Evolutionary conservation across 2,888 invertebrate species (phyloP).

Genomic region (Drosophila borborema): DNA sequence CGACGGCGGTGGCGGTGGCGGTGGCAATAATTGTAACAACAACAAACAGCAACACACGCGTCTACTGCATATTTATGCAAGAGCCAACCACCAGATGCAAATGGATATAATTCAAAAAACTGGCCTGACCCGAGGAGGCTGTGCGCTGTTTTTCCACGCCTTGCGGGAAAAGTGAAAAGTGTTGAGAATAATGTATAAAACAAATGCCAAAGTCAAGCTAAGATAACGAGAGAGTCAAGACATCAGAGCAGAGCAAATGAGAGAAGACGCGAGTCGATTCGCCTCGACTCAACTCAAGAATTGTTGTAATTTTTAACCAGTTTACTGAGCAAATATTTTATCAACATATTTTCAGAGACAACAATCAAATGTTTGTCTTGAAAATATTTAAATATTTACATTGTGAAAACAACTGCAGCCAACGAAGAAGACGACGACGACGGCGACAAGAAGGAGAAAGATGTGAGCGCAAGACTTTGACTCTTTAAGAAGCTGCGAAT

Average conservation of each 20-base stretch:
- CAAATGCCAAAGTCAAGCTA: slow-evolving; percentile 72
- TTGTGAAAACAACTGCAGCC: slow-evolving; percentile 79
- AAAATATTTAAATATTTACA: slow-evolving; percentile 85
- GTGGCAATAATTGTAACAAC: slow-evolving; percentile 65
- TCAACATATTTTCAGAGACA: slow-evolving; percentile 83
- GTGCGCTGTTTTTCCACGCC: slow-evolving; percentile 70
- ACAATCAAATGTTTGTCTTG: slow-evolving; percentile 83
- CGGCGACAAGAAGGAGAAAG: neutral
- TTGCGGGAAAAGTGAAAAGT: slow-evolving; percentile 65
- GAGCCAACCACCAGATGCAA: slow-evolving; percentile 63
- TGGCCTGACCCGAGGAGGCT: slow-evolving; percentile 34
- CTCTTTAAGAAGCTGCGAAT: slow-evolving; percentile 32
- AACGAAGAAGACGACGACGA: slow-evolving; percentile 3
- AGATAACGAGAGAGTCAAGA: slow-evolving; percentile 22
- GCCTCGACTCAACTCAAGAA: slow-evolving; percentile 27
- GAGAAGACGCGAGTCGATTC: slow-evolving; percentile 1
- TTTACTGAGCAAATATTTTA: slow-evolving; percentile 81
- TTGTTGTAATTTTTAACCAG: slow-evolving; percentile 81
- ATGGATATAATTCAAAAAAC: slow-evolving; percentile 47
- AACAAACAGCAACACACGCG: slow-evolving; percentile 50
- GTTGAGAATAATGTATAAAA: slow-evolving; percentile 71
- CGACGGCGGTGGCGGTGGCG: slow-evolving; percentile 16
- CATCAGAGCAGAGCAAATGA: slow-evolving; percentile 18
- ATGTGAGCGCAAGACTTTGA: slow-evolving; percentile 32
- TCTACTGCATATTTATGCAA: slow-evolving; percentile 66